Percentiles rank a stretch among this genome's conserved stretches.
Conservation (phyloP, 2,113 vertebrate genomes). For the Tor tambroides region DNA sequence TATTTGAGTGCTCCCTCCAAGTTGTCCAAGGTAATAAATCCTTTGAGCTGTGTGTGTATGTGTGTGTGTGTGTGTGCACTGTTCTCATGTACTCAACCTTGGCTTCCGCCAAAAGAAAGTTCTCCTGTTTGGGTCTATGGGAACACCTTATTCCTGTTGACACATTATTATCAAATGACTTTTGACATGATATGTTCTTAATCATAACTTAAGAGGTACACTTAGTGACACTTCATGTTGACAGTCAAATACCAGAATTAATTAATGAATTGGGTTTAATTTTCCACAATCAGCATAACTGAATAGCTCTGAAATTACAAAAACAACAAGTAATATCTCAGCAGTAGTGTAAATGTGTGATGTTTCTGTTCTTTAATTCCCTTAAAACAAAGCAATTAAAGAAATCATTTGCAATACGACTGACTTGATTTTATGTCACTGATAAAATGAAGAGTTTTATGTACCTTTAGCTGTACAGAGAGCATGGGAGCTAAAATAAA, state of each 20-base stretch:
- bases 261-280: background rate
- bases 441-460: conserved; percentile 9
- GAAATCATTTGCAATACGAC: background rate
- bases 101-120: conserved; percentile 69
- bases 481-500: background rate
- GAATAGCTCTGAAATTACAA: background rate
- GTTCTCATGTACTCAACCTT: conserved; percentile 58
- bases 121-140: conserved; percentile 60
- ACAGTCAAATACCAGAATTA: background rate
- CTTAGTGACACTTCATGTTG: background rate
- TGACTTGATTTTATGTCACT: conserved; percentile 1
- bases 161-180: conserved; percentile 33
- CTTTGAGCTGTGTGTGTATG: conserved; percentile 61
- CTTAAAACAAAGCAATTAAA: conserved; percentile 27
- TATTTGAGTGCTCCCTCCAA: conserved; percentile 64
- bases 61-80: conserved; percentile 60
- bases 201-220: background rate
- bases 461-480: background rate
- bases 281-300: background rate
- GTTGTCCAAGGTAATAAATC: conserved; percentile 76
- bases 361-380: background rate
- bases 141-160: conserved; percentile 33
- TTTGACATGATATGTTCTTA: conserved; percentile 29
- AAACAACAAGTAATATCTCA: background rate
- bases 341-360: background rate